Percentiles rank a stretch among this genome's conserved stretches.
Evolutionary conservation across 2,888 invertebrate genomes (phyloP).

Genomic region (Epinotia bilunana): DNA sequence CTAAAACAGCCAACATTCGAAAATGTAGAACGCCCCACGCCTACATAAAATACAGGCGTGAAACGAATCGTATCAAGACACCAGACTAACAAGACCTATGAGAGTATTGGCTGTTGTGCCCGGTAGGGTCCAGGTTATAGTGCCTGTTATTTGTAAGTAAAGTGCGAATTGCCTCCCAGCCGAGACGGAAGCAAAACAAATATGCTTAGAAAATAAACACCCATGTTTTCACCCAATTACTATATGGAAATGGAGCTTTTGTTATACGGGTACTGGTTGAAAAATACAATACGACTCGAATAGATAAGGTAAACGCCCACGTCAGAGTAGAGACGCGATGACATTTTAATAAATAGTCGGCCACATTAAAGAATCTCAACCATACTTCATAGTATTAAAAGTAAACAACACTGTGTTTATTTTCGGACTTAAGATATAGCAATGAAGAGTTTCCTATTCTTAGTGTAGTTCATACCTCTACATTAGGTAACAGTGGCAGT

Average conservation of each 20-base stretch:
- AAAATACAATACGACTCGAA: background rate
- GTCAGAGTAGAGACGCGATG: too few relatives aligned
- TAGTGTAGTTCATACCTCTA: too few relatives aligned
- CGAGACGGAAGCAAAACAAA: slow-evolving; percentile 19
- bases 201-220: slow-evolving; percentile 31
- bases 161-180: slow-evolving; percentile 33
- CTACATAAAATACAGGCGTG: slow-evolving; percentile 32
- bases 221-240: slow-evolving; percentile 29
- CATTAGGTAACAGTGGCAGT: too few relatives aligned
- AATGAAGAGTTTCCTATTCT: too few relatives aligned
- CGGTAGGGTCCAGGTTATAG: background rate
- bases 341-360: too few relatives aligned
- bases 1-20: too few relatives aligned
- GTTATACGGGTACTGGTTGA: background rate
- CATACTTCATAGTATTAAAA: too few relatives aligned
- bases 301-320: too few relatives aligned
- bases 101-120: too few relatives aligned
- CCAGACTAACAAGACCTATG: background rate
- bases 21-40: slow-evolving; percentile 3
- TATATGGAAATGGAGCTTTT: background rate
- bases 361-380: too few relatives aligned
- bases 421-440: too few relatives aligned
- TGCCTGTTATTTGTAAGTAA: slow-evolving; percentile 25
- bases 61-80: slow-evolving; percentile 28
- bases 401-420: too few relatives aligned